These are phyloP conservation scores for Monopterus albus DNA, from an alignment of 2,113 vertebrate genomes.

Conservation along the genomic window DNA sequence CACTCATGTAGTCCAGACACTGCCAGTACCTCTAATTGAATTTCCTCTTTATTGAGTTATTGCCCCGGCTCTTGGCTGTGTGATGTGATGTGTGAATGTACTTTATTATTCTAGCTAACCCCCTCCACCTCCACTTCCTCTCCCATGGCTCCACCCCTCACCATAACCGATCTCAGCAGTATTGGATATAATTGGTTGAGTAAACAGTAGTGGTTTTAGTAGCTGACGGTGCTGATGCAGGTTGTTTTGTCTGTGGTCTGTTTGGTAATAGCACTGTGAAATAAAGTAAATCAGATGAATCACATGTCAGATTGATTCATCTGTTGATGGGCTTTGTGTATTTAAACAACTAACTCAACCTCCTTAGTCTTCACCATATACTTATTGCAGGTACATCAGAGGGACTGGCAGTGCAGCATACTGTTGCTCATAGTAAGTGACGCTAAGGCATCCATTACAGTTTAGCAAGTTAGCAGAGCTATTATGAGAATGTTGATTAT, in stretches of 20 bases:
- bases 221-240: constrained; percentile 35
- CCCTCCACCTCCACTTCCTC: constrained; percentile 2
- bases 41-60: constrained; percentile 68
- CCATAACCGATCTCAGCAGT: constrained; percentile 54
- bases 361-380: not conserved
- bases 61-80: constrained; percentile 54
- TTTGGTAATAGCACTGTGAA: not conserved
- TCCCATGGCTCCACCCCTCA: constrained; percentile 50
- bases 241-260: constrained; percentile 1
- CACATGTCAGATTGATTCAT: constrained; percentile 4
- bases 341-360: not conserved
- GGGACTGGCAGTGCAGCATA: not conserved
- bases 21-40: constrained; percentile 60
- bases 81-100: constrained; percentile 49
- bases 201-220: constrained; percentile 41
- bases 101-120: constrained; percentile 50
- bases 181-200: constrained; percentile 49
- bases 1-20: constrained; percentile 42
- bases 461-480: constrained; percentile 37
- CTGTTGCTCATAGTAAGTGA: constrained; percentile 18
- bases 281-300: not conserved
- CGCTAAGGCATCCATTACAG: constrained; percentile 31
- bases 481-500: constrained; percentile 46
- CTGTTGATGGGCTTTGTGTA: constrained; percentile 5
- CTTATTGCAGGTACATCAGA: constrained; percentile 3